These are phyloP conservation scores for Danaus plexippus DNA, from an alignment of 1,140 invertebrate species.

Conservation along the genomic window DNA sequence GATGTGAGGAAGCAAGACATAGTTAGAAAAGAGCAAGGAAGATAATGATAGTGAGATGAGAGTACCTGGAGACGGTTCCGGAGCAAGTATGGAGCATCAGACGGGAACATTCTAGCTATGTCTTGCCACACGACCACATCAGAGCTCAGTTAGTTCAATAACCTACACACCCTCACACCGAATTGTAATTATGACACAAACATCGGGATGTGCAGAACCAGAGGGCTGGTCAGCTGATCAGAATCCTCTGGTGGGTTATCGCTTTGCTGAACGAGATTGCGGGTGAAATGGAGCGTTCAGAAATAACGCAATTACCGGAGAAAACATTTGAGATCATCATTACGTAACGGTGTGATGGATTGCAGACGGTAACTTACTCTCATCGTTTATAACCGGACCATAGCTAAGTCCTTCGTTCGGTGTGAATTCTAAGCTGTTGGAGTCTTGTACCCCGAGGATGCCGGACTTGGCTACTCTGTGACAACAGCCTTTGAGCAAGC, in stretches of 20 bases:
- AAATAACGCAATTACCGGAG: neutral
- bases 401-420: constrained; percentile 60
- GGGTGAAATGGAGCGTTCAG: constrained; percentile 1
- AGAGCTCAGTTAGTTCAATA: constrained; percentile 54
- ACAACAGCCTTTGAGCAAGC: constrained; percentile 90
- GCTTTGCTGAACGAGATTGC: too few species aligned
- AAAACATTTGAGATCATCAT: constrained; percentile 10
- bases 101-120: constrained; percentile 52
- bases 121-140: constrained; percentile 68
- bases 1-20: constrained; percentile 67
- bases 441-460: constrained; percentile 75
- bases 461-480: constrained; percentile 82
- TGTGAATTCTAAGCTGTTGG: constrained; percentile 57
- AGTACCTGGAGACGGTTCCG: constrained; percentile 46
- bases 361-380: constrained; percentile 74
- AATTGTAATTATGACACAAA: constrained; percentile 23
- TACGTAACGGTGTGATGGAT: constrained; percentile 36
- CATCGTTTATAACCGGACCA: constrained; percentile 81
- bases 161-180: constrained; percentile 26
- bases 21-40: constrained; percentile 53
- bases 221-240: too few species aligned
- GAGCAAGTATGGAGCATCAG: constrained; percentile 15
- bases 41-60: constrained; percentile 30
- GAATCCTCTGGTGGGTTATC: too few species aligned
- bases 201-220: too few species aligned